Evolutionary conservation across 2,797 vertebrate genomes (phyloP).

Genomic region (Enteromius radiatus): DNA sequence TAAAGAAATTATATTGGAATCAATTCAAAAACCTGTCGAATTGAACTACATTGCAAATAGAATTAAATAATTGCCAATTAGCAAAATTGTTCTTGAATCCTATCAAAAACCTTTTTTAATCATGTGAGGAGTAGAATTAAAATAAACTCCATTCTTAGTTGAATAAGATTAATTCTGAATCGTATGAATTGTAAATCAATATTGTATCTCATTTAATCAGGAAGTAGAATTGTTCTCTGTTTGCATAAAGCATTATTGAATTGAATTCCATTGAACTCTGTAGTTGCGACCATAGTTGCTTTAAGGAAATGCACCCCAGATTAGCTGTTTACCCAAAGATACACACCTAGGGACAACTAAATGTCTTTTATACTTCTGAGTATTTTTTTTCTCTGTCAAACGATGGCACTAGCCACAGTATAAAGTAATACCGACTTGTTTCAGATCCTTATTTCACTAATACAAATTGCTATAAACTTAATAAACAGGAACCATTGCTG

Average conservation of each 20-base stretch:
- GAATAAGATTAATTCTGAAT: neutral
- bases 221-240: neutral
- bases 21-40: neutral
- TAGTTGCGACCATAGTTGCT: neutral
- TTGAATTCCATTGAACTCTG: neutral
- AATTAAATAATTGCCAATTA: neutral
- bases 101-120: neutral
- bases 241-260: neutral
- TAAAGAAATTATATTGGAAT: neutral
- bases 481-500: neutral
- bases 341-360: neutral
- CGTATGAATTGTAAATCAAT: neutral
- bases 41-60: neutral
- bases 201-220: neutral
- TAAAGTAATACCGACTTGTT: neutral
- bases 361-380: neutral
- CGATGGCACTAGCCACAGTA: fast-evolving
- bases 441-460: conserved; percentile 17
- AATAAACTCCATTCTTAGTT: neutral
- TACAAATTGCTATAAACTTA: neutral
- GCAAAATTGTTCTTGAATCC: neutral
- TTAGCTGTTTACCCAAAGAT: neutral
- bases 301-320: neutral
- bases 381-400: neutral
- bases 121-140: neutral